phyloP scores from a whole-genome alignment of 2,113 vertebrate genomes.

The Malurus melanocephalus region DNA sequence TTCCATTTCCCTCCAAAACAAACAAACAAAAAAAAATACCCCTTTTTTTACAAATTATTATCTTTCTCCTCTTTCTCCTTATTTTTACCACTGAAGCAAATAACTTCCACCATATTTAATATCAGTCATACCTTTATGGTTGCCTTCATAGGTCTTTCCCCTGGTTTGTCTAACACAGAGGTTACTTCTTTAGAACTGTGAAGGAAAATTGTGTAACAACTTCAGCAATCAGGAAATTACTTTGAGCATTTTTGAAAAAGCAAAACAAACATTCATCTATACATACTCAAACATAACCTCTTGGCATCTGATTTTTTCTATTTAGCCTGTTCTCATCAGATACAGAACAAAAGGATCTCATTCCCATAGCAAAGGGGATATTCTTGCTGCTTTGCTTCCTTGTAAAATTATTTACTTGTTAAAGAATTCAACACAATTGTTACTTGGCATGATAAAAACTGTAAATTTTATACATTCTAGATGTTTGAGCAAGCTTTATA shows the following conservation, averaged over 20 bases:
- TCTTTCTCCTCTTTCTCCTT: not conserved
- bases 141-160: slow-evolving; percentile 31
- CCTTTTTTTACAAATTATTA: not conserved
- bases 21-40: not conserved
- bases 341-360: not conserved
- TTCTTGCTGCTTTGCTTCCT: not conserved
- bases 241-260: not conserved
- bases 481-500: not conserved
- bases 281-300: not conserved
- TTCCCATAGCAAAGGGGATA: not conserved
- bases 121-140: slow-evolving; percentile 64
- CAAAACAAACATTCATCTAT: not conserved
- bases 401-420: not conserved
- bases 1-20: not conserved
- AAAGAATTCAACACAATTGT: not conserved
- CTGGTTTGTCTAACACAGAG: slow-evolving; percentile 33
- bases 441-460: not conserved
- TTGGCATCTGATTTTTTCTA: not conserved
- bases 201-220: not conserved
- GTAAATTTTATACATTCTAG: not conserved
- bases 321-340: not conserved
- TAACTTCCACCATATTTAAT: not conserved
- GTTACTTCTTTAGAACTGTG: slow-evolving; percentile 49
- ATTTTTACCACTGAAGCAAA: not conserved
- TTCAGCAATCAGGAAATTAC: not conserved